Evolutionary conservation across 2,797 vertebrate species (phyloP).

Genomic region (Phrynocephalus guinanensis): DNA sequence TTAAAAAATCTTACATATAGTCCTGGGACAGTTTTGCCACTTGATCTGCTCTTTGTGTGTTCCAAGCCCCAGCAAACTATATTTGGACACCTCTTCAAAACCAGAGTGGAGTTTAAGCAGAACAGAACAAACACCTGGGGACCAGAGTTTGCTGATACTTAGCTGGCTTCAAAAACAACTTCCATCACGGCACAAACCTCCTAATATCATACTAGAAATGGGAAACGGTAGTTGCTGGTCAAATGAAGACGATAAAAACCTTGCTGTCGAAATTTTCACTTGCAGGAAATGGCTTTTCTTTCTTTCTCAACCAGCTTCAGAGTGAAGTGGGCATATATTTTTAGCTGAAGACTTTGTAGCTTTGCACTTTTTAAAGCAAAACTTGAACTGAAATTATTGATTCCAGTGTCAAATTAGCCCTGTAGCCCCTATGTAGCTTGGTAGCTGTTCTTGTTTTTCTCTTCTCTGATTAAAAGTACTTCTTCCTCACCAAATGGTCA

Average conservation of each 20-base stretch:
- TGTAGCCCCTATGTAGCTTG: conserved; percentile 11
- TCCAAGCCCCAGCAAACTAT: not conserved
- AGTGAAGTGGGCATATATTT: not conserved
- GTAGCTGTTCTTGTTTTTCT: not conserved
- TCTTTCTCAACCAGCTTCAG: not conserved
- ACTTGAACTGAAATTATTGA: conserved; percentile 47
- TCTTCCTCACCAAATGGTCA: not conserved
- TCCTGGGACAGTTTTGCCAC: not conserved
- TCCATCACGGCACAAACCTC: not conserved
- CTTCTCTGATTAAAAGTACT: not conserved
- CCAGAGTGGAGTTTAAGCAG: not conserved
- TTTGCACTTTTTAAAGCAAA: conserved; percentile 62
- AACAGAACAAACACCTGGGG: not conserved
- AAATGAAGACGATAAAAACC: not conserved
- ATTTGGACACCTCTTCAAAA: not conserved
- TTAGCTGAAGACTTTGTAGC: conserved; percentile 63
- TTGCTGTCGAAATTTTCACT: not conserved
- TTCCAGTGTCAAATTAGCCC: conserved; percentile 11
- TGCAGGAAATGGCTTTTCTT: accelerated
- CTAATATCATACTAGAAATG: not conserved
- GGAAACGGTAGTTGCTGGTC: not conserved
- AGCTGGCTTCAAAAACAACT: not conserved
- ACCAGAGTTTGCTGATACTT: not conserved
- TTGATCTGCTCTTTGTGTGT: not conserved
- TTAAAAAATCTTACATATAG: not conserved